Base-by-base conservation (phyloP, 2,888 invertebrate species). In the Ophioninae sp. region DNA sequence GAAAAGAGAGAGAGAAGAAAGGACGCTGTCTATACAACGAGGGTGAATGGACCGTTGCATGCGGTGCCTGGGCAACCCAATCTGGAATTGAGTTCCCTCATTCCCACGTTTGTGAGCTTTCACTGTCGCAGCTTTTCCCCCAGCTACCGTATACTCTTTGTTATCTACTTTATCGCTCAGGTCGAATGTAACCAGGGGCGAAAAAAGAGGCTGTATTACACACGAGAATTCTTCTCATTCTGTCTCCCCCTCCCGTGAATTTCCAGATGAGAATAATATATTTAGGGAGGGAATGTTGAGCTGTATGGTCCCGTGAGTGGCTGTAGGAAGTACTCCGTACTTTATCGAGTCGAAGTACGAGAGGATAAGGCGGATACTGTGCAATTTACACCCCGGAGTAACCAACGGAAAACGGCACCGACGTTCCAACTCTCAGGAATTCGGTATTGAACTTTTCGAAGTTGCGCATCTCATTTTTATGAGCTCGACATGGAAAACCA, bases 81-180 rank as follows among this genome's bases (percentile, higher is more conserved):
- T 83, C 83, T 81, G 69, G 65, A 78, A 83, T 81, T 83, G 77
- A 83, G 80, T 74, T 81, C 74, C 65, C 83, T 80, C 79, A 56
- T 68, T 68, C 56, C 37, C 30, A 30, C 67, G 70, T 30, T 79
- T 78, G 68, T 73, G 68, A n/a, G 77, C 61, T 56, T 67, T n/a
- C 23, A 68, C 62, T 56, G n/a, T 30, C 56, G 57, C 41, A 61
- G 70, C 41, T 39, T 68, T 56, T 39, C 10, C 50, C n/a, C 39
- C 50, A 62, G 62, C 41, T 50, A 30, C 64, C 39, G 13, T 23
- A 13, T 17, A n/a, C 62, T 73, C 77, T 76, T 56, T 50, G 73
- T 41, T 80, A 77, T 83, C 64, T 77, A 78, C 69, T 78, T 77
- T 70, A 77, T 59, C 37, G 69, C 44, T 5, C 23, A 70, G 41